A percentile compares a stretch with the other conserved stretches of the same genome.
These are phyloP conservation scores for Drosophila persimilis DNA, from an alignment of 1,140 invertebrate species.

Conservation along the genomic window DNA sequence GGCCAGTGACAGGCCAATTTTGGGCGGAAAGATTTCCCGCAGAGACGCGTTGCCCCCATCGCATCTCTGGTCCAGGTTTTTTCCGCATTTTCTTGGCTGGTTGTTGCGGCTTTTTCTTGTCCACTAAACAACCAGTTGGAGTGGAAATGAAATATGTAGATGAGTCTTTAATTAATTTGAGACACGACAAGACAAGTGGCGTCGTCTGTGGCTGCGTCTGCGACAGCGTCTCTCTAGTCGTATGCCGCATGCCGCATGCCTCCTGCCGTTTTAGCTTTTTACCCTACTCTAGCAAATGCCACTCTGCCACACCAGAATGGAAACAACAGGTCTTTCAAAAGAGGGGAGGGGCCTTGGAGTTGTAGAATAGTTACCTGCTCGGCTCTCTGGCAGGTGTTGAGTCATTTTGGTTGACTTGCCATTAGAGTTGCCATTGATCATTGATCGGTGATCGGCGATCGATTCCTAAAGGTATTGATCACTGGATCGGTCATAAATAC, in stretches of 20 bases:
- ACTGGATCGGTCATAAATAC: no score
- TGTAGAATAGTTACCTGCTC: background rate
- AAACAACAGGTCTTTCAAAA: slow-evolving; percentile 8
- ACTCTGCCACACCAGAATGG: slow-evolving; percentile 36
- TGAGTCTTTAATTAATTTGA: slow-evolving; percentile 82
- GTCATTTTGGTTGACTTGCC: slow-evolving; percentile 66
- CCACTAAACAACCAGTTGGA: slow-evolving; percentile 71
- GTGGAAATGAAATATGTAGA: slow-evolving; percentile 82
- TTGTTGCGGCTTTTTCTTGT: slow-evolving; percentile 48
- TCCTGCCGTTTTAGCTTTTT: slow-evolving; percentile 59
- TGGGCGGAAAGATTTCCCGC: slow-evolving; percentile 51
- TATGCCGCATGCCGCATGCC: slow-evolving; percentile 43
- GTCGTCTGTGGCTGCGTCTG: slow-evolving; percentile 67
- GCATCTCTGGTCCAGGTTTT: slow-evolving; percentile 46
- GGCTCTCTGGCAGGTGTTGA: slow-evolving; percentile 67
- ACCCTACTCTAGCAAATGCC: slow-evolving; percentile 14
- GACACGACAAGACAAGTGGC: slow-evolving; percentile 79
- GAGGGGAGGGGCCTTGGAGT: no score
- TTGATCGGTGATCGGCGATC: slow-evolving; percentile 22
- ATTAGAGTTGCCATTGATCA: slow-evolving; percentile 73
- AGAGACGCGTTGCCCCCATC: slow-evolving; percentile 28
- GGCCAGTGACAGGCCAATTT: slow-evolving; percentile 76
- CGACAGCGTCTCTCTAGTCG: slow-evolving; percentile 29
- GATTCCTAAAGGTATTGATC: background rate
- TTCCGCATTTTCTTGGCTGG: slow-evolving; percentile 69